phyloP scores from a whole-genome alignment of 2,797 vertebrate genomes.

The Balearica regulorum region DNA sequence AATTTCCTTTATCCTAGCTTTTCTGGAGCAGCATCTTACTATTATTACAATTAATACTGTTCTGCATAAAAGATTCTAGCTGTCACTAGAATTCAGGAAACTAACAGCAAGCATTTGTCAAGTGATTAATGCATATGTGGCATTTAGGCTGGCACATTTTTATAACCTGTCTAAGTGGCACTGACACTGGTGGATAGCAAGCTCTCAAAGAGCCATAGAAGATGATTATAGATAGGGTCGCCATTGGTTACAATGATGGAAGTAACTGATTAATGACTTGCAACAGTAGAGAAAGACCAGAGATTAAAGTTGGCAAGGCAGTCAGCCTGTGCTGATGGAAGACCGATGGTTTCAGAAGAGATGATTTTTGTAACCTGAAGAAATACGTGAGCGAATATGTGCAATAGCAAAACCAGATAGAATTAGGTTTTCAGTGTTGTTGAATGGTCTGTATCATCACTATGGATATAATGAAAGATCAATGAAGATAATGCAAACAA shows the following conservation, averaged over 20 bases:
- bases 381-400: not conserved
- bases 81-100: not conserved
- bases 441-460: not conserved
- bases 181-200: constrained; percentile 4
- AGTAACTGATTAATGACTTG: constrained; percentile 48
- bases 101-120: not conserved
- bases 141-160: constrained; percentile 30
- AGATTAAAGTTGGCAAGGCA: constrained; percentile 22
- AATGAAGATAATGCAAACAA: constrained; percentile 47
- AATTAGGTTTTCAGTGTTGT: not conserved
- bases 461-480: not conserved
- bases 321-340: constrained; percentile 6
- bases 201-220: constrained; percentile 10
- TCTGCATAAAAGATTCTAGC: not conserved
- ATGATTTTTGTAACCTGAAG: not conserved
- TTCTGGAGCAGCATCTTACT: not conserved
- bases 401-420: not conserved
- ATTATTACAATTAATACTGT: not conserved
- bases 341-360: constrained; percentile 4
- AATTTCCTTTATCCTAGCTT: not conserved
- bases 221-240: constrained; percentile 47
- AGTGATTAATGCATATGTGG: constrained; percentile 30
- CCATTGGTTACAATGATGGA: constrained; percentile 26
- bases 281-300: not conserved
- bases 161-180: not conserved